phyloP scores from a whole-genome alignment of 1,140 invertebrate species.

The Calliphora vicina region DNA sequence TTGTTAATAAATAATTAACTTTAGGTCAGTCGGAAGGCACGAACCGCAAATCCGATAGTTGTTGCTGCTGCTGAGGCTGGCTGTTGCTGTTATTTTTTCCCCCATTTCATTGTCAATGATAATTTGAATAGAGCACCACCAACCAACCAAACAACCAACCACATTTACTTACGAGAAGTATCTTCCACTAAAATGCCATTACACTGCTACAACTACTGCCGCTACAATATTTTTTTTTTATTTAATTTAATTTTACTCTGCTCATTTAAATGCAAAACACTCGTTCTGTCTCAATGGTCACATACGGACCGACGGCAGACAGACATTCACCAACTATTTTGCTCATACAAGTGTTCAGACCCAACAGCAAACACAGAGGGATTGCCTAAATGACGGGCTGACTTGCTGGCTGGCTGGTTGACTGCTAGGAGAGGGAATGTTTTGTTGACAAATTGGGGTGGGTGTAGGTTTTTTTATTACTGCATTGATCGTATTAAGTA shows the following conservation, averaged over 20 bases:
- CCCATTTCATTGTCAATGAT: conserved; percentile 26
- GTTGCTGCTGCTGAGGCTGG: neutral
- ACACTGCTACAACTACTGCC: neutral
- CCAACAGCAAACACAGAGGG: neutral
- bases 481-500: neutral
- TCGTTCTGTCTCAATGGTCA: conserved; percentile 16
- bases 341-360: conserved; percentile 14
- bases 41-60: conserved; percentile 62
- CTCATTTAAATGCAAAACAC: conserved; percentile 7
- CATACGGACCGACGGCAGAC: neutral
- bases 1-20: neutral
- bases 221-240: neutral
- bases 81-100: neutral
- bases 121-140: neutral
- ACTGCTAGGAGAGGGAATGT: neutral
- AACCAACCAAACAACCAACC: no score
- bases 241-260: neutral
- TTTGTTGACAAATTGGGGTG: conserved; percentile 28
- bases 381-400: neutral
- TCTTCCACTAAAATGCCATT: neutral
- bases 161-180: neutral
- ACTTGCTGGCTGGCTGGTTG: neutral
- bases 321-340: neutral
- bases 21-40: conserved; percentile 49
- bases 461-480: neutral